Conservation (phyloP, 1,140 invertebrate species). For the Dendrolimus kikuchii region DNA sequence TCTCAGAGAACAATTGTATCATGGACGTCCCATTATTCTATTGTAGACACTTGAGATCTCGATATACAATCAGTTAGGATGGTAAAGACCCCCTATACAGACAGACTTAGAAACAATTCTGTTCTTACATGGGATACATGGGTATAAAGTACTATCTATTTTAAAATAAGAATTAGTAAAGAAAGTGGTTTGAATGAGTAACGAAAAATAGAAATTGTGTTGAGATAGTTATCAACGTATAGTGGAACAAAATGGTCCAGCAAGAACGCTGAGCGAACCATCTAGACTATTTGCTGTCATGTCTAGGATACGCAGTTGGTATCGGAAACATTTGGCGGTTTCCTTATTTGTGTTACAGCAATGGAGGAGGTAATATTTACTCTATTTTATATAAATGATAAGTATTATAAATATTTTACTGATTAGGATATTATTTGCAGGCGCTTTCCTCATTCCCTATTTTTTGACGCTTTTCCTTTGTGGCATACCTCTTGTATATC, state of each 20-base stretch:
- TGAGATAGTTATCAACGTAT: too few relatives aligned
- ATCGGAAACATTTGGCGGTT: slow-evolving; percentile 85
- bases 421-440: slow-evolving; percentile 58
- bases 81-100: slow-evolving; percentile 2
- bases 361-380: slow-evolving; percentile 71
- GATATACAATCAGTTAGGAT: too few relatives aligned
- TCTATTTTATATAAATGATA: not conserved
- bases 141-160: too few relatives aligned
- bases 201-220: not conserved
- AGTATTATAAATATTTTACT: not conserved
- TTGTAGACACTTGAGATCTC: slow-evolving; percentile 6
- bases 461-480: slow-evolving; percentile 83
- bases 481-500: slow-evolving; percentile 91
- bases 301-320: slow-evolving; percentile 82
- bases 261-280: slow-evolving; percentile 76
- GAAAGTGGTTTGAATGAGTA: not conserved
- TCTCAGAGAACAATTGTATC: too few relatives aligned
- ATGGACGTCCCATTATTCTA: slow-evolving; percentile 8
- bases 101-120: not conserved
- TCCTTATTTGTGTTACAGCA: slow-evolving; percentile 80
- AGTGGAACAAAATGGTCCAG: slow-evolving; percentile 1
- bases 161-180: too few relatives aligned
- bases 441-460: slow-evolving; percentile 85
- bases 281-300: slow-evolving; percentile 82
- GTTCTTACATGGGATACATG: too few relatives aligned